Evolutionary conservation across 92 coral and sea anemone species (phyloP).

Genomic region (Chrysogorgia sp.): DNA sequence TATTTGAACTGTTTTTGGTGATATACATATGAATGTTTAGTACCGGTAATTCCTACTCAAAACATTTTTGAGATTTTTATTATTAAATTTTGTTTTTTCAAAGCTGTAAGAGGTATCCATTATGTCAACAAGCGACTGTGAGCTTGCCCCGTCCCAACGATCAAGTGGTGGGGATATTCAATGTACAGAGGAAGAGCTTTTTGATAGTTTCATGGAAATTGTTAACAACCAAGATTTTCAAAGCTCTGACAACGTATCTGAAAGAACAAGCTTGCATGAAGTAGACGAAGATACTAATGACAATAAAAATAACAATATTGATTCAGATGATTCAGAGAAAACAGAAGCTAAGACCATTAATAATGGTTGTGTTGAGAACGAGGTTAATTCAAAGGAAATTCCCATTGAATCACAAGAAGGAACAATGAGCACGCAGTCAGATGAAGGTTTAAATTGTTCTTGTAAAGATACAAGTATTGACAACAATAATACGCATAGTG

Average conservation of each 20-base stretch:
- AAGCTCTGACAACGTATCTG: neutral
- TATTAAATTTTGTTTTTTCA: neutral
- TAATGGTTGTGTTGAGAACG: neutral
- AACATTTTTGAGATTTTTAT: neutral
- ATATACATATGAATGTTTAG: no score
- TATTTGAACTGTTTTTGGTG: no score
- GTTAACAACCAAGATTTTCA: constrained; percentile 62
- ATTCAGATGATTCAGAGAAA: neutral
- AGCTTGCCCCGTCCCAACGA: neutral
- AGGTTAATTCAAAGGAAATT: neutral
- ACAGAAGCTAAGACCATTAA: neutral
- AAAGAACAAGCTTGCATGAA: neutral
- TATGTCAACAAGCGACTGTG: constrained; percentile 19
- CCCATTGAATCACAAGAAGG: neutral
- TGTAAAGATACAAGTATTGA: neutral
- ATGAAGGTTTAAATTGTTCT: neutral
- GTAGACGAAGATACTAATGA: neutral
- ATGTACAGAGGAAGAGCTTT: constrained; percentile 68
- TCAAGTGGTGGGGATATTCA: constrained; percentile 10
- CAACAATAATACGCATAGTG: neutral
- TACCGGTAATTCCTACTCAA: neutral
- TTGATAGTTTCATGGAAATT: constrained; percentile 89
- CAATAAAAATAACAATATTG: neutral
- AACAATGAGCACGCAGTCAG: neutral
- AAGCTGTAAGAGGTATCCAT: neutral